Conservation (phyloP, 2,797 vertebrate species). For the Malurus leucopterus region DNA sequence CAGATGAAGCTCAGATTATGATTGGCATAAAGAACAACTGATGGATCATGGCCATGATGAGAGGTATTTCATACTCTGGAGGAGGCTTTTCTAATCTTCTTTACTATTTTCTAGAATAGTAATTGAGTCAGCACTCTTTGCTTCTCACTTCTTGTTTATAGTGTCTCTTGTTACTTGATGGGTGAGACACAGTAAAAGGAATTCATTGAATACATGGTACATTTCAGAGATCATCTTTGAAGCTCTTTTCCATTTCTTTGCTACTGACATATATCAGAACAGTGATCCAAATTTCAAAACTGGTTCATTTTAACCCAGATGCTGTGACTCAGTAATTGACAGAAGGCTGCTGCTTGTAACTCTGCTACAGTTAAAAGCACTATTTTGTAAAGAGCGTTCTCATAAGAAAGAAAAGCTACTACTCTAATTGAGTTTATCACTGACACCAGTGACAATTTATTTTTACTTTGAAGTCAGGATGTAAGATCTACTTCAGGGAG, state of each 20-base stretch:
- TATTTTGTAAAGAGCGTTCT: not conserved
- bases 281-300: constrained; percentile 1
- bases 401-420: constrained; percentile 3
- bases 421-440: constrained; percentile 14
- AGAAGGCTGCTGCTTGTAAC: not conserved
- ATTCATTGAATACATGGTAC: not conserved
- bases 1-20: not conserved
- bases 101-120: not conserved
- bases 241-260: not conserved
- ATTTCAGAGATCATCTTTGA: not conserved
- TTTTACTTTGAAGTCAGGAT: not conserved
- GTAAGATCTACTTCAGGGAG: not conserved
- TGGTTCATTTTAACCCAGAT: not conserved
- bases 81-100: not conserved
- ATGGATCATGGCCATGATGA: not conserved
- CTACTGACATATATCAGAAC: not conserved
- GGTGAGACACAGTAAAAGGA: not conserved
- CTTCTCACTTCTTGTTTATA: constrained; percentile 7
- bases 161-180: not conserved
- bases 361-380: not conserved
- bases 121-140: not conserved
- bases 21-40: not conserved
- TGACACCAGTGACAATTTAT: not conserved
- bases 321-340: not conserved
- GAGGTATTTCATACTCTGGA: not conserved